Conservation (phyloP, 2,113 vertebrate species). For the Apteryx owenii region DNA sequence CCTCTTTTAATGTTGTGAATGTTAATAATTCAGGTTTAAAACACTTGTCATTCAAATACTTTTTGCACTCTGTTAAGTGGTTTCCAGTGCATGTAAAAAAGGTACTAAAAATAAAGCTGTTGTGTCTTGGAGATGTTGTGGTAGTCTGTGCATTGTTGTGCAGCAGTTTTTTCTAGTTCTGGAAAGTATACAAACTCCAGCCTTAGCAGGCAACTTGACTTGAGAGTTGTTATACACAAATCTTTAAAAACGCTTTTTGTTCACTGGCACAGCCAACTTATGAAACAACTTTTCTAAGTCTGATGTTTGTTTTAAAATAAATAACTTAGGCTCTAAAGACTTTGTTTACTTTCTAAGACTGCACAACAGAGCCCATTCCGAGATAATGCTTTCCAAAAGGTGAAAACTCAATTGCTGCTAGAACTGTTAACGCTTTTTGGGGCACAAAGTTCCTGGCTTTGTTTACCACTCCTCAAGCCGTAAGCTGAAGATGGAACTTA, state of each 20-base stretch:
- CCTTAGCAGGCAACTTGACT: not conserved
- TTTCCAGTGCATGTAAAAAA: not conserved
- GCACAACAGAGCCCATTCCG: not conserved
- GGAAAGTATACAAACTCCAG: not conserved
- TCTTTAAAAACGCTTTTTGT: not conserved
- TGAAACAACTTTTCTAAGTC: not conserved
- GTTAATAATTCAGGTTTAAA: not conserved
- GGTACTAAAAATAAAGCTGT: not conserved
- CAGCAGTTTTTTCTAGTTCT: not conserved
- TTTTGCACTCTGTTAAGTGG: not conserved
- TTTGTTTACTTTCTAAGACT: not conserved
- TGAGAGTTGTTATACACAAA: not conserved
- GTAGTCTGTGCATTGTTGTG: not conserved
- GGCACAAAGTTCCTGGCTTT: not conserved
- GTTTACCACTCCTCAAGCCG: not conserved
- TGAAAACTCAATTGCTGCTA: not conserved
- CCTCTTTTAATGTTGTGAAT: not conserved
- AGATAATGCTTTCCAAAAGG: not conserved
- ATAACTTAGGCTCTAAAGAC: not conserved
- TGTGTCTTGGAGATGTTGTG: not conserved
- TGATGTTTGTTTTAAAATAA: not conserved
- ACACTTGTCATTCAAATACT: accelerated
- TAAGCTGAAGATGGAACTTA: not conserved
- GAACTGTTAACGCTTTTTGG: not conserved
- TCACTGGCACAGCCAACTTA: not conserved